Base-by-base conservation (phyloP, 2,113 vertebrate species). In the Montifringilla adamsi region DNA sequence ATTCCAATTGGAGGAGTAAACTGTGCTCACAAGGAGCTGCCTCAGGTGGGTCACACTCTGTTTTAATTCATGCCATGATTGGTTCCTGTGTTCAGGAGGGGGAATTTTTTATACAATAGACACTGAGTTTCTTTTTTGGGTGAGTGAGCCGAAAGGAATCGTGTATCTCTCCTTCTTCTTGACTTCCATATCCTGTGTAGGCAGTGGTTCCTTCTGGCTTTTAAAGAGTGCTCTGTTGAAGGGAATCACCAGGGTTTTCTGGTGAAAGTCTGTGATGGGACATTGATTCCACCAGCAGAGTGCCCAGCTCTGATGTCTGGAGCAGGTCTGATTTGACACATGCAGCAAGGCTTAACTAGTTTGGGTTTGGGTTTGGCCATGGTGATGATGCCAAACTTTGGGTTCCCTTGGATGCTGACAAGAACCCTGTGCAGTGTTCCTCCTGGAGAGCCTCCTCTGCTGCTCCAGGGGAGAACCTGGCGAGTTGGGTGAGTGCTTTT, bases 1-100 rank as follows among this genome's bases (percentile, higher is more conserved):
- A 87, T 98, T 53, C 66, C 91, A 28, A 21, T 98, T 72, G 94
- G 97, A 35, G 98, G 98, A 50, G 31, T 98, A 46, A 96, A 96
- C 62, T 98, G 98, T 46, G 84, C 60, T 44, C 27, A 63, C 33
- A 95, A 83, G 82, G 75, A 93, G 6, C 74, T 98, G 3, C 0
- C 95, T n/a, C 84, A 96, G 97, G 98, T 98, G 53, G 76, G 83
- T 80, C 24, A 37, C 35, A 60, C 24, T 27, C 41, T 41, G 0
- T 35, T 49, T 60, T 53, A 39, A 13, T 58, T 19, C 3, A 9
- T 56, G 26, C 26, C 19, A 4, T 43, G 17, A 5, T 22, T 27
- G 15, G 2, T 15, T 50, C 78, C 24, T 49, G 35, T 43, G 24
- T n/a, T 66, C 13, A 3, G 4, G 6, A 55, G 19, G 4, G 6